Base-by-base conservation (phyloP, 2,797 vertebrate genomes). In the Onychomys leucogaster region DNA sequence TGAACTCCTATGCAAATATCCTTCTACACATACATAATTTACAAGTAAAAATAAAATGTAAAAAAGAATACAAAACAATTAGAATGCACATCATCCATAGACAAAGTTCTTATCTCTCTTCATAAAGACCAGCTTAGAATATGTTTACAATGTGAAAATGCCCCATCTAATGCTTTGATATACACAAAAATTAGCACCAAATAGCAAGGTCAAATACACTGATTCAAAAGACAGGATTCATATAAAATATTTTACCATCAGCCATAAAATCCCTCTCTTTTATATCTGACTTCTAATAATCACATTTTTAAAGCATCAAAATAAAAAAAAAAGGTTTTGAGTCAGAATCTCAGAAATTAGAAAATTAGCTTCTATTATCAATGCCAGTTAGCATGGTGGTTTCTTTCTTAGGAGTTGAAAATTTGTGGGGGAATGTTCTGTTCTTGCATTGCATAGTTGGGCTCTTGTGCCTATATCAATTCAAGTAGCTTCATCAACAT, bases 401-500 rank as follows among this genome's bases (percentile, higher is more conserved):
- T 97, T 96, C 94, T 92, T 90, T 97, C 90, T 95, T 94, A 96
- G 95, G 95, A 21, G 95, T 92, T 96, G 81, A 96, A 97, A 57
- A 2, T 84, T 94, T 94, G 10, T 87, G 97, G 96, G 92, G 8
- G 0, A 89, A 86, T 96, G 75, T 97, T 96, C 71, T 96, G 46
- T 96, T 88, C 59, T 91, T 92, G 95, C 57, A 85, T 41, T 90
- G 81, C 87, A 86, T 96, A 97, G 98, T 95, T 69, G 78, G 69
- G 65, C 65, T 92, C 59, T 69, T 23, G 91, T 59, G 96, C 90
- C 67, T 98, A 97, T 97, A 98, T 98, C 94, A 98, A 59, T 95
- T 92, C 96, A 96, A 98, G 98, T 98, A 95, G 97, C 95, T 92
- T 98, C 98, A 98, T 96, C 97, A 98, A 84, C 92, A 98, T 97